Base-by-base conservation (phyloP, 2,113 vertebrate genomes). In the Pelobates fuscus region DNA sequence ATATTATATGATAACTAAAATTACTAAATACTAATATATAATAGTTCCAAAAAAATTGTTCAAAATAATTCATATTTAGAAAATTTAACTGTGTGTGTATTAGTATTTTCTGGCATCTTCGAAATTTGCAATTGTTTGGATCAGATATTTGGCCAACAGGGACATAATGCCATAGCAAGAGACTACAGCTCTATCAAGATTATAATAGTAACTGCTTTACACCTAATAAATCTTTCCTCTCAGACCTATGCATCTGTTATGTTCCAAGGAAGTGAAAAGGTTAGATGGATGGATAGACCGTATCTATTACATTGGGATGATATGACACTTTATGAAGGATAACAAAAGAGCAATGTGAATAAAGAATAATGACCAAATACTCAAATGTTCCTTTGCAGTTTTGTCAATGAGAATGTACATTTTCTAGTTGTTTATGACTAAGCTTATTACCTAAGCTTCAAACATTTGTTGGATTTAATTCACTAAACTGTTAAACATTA, bases 231-330 rank as follows among this genome's bases (percentile, higher is more conserved):
- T 73, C 71, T 73, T 73, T 27, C 49, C 61, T 73, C 12, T 24
- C 46, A 73, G 49, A 43, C 52, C 23, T 57, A 55, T 49, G 57
- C 71, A 73, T 73, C 61, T 73, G 71, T 73, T 73, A 65, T 65
- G 24, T 57, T 55, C 61, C 44, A n/a, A 57, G 30, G 52, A 57
- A 73, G 61, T 65, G 71, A 73, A 73, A 73, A 65, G 71, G 71
- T 73, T 73, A 73, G 71, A 73, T 65, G 71, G 49, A 73, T 73
- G 61, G 65, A 73, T 73, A 65, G 61, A 73, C 71, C 71, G 64
- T 73, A 62, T 73, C 71, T 73, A 65, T 73, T 73, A 73, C 49
- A 65, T 27, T 57, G 61, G 49, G 71, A 65, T 41, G 49, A 73
- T 65, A 73, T 73, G 71, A 73, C 71, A 73, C 29, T 64, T 55